Conservation (phyloP, 2,888 invertebrate species). For the Leptopilina drosophilae region DNA sequence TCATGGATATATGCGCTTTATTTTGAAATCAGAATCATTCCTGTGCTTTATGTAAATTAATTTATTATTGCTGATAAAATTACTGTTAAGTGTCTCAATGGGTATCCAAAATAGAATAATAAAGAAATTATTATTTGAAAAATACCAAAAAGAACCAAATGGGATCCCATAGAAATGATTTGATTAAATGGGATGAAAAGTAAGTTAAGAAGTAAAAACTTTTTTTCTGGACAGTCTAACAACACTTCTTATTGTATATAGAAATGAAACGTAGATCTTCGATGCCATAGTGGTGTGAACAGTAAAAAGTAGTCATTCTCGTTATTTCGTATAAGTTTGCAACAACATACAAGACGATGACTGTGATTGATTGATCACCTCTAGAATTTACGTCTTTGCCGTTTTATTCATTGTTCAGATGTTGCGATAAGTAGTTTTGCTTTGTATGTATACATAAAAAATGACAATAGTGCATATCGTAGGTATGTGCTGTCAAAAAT, state of each 20-base stretch:
- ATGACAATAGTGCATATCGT: neutral
- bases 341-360: slow-evolving; percentile 5
- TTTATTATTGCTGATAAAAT: no score
- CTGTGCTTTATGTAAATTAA: no score
- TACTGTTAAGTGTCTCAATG: no score
- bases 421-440: neutral
- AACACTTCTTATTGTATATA: neutral
- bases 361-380: slow-evolving; percentile 26
- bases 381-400: neutral
- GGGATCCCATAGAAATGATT: no score
- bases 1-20: no score
- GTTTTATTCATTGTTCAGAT: slow-evolving; percentile 9
- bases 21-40: no score
- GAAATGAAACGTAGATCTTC: neutral
- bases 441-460: neutral
- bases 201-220: neutral
- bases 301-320: slow-evolving; percentile 11
- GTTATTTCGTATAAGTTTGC: slow-evolving; percentile 9
- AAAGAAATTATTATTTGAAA: no score
- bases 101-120: no score
- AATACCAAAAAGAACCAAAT: no score
- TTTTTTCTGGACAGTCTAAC: neutral
- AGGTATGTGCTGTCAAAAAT: neutral
- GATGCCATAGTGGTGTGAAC: neutral
- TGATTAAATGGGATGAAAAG: no score